A percentile compares a stretch with the other conserved stretches of the same genome.
phyloP scores from a whole-genome alignment of 2,113 vertebrate genomes.

The Pseudopodoces humilis region DNA sequence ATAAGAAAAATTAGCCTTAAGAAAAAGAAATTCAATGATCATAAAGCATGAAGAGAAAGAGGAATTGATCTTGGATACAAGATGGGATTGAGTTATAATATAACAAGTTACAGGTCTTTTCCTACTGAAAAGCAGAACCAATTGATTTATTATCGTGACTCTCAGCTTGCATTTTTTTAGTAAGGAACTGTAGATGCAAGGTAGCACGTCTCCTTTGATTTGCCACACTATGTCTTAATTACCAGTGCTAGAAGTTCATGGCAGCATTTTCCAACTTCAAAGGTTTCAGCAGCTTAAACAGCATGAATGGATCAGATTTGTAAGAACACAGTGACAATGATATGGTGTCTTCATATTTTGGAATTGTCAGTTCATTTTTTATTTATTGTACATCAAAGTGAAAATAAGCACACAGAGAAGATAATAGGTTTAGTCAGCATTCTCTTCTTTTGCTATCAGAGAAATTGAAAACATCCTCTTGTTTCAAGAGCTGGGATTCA shows the following conservation, averaged over 20 bases:
- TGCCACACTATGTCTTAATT: slow-evolving; percentile 82
- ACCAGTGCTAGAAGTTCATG: slow-evolving; percentile 65
- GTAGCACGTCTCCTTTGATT: slow-evolving; percentile 71
- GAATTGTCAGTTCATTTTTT: slow-evolving; percentile 62
- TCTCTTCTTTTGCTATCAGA: slow-evolving; percentile 17
- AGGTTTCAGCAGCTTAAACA: slow-evolving; percentile 53
- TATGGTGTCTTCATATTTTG: slow-evolving; percentile 67
- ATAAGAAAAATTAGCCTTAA: slow-evolving; percentile 61
- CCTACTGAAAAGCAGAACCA: slow-evolving; percentile 72
- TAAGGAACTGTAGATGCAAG: slow-evolving; percentile 57
- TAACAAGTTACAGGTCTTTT: slow-evolving; percentile 67
- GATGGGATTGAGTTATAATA: slow-evolving; percentile 72
- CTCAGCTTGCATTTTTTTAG: slow-evolving; percentile 36
- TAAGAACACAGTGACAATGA: slow-evolving; percentile 52
- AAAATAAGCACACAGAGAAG: slow-evolving; percentile 44
- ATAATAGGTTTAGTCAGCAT: slow-evolving; percentile 44
- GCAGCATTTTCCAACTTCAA: slow-evolving; percentile 73
- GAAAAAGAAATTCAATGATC: slow-evolving; percentile 61
- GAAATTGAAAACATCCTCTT: neutral
- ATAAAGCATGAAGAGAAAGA: slow-evolving; percentile 62
- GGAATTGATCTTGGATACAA: slow-evolving; percentile 68
- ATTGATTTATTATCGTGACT: slow-evolving; percentile 74
- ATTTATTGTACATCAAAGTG: slow-evolving; percentile 72
- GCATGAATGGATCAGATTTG: slow-evolving; percentile 57
- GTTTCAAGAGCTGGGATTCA: neutral